A percentile compares a stretch with the other conserved stretches of the same genome.
phyloP scores from a whole-genome alignment of 2,888 invertebrate genomes.

The Spisula solida region DNA sequence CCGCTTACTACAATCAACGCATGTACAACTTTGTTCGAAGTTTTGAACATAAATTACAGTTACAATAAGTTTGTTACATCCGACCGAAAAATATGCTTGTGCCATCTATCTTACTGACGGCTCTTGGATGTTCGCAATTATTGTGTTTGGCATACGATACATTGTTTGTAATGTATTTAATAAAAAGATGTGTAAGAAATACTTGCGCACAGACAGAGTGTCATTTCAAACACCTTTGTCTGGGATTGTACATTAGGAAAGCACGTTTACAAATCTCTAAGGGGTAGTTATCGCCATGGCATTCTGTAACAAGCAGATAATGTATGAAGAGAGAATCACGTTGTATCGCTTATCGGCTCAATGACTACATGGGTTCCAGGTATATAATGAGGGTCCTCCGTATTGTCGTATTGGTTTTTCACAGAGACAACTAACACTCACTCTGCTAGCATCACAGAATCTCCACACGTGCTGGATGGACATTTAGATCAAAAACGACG shows the following conservation, averaged over 20 bases:
- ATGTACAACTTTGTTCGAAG: too few species aligned
- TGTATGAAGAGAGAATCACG: background rate
- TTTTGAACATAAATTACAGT: too few species aligned
- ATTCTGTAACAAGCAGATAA: background rate
- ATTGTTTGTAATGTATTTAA: too few species aligned
- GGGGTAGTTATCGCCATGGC: background rate
- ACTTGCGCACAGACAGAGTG: background rate
- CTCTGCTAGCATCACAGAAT: background rate
- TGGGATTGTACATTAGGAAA: background rate
- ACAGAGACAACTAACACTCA: background rate
- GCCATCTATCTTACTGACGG: too few species aligned
- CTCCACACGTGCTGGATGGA: background rate
- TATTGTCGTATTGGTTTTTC: slow-evolving; percentile 10
- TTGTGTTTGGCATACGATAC: too few species aligned
- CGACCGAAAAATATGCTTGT: too few species aligned
- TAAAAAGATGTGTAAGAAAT: background rate
- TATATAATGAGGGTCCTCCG: background rate
- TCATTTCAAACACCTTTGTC: background rate
- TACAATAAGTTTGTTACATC: too few species aligned
- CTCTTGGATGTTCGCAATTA: too few species aligned
- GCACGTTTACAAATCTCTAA: background rate
- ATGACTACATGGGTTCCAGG: background rate
- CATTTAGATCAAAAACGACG: background rate
- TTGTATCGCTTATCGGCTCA: background rate
- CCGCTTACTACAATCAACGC: too few species aligned